Evolutionary conservation across 1,140 invertebrate species (phyloP).

Genomic region (Zaprionus kolodkinae): DNA sequence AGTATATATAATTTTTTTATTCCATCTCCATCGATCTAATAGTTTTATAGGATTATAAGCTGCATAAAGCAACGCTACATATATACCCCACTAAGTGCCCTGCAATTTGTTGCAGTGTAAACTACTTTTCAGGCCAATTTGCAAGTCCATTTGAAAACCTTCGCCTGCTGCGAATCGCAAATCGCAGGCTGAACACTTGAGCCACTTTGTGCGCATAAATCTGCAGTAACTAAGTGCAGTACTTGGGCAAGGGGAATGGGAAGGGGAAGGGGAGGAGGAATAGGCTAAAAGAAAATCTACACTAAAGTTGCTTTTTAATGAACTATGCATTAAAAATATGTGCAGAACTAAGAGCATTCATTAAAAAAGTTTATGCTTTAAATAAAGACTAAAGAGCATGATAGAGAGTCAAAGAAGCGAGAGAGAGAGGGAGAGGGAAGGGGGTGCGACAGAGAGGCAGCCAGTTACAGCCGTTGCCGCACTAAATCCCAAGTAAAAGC

Average conservation of each 20-base stretch:
- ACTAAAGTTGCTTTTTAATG: constrained; percentile 76
- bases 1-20: neutral
- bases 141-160: constrained; percentile 55
- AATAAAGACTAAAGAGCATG: constrained; percentile 57
- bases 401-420: constrained; percentile 37
- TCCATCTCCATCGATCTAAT: neutral
- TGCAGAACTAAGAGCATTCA: constrained; percentile 81
- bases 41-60: neutral
- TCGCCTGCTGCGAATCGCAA: constrained; percentile 47
- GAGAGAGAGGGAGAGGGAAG: neutral
- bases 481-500: constrained; percentile 78
- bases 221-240: constrained; percentile 38
- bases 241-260: constrained; percentile 7
- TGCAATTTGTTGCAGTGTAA: constrained; percentile 19
- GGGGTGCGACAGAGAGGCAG: neutral
- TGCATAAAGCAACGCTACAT: neutral
- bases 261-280: neutral
- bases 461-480: constrained; percentile 53
- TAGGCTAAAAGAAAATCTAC: neutral
- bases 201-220: constrained; percentile 66
- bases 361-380: constrained; percentile 79
- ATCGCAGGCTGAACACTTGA: constrained; percentile 60
- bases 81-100: neutral
- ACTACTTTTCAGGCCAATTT: constrained; percentile 57
- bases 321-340: constrained; percentile 80